These are phyloP conservation scores for Melanerpes formicivorus DNA, from an alignment of 2,113 vertebrate genomes.

Conservation along the genomic window DNA sequence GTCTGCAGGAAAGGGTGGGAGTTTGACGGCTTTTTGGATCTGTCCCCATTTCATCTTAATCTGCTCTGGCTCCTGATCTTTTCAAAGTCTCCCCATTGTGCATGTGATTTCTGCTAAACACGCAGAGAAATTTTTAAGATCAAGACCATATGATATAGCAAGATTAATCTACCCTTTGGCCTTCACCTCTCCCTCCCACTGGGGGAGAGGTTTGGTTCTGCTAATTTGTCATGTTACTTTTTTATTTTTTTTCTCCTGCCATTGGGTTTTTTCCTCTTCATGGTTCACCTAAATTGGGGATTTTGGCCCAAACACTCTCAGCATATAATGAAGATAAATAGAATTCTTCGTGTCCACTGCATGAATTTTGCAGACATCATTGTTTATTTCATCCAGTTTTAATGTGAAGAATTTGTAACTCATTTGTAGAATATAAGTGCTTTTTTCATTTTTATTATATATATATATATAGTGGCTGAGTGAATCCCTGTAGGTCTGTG, in stretches of 20 bases:
- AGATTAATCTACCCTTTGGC: conserved; percentile 72
- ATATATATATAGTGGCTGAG: conserved; percentile 4
- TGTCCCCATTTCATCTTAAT: conserved; percentile 62
- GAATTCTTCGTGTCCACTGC: conserved; percentile 36
- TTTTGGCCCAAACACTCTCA: conserved; percentile 55
- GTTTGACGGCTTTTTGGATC: conserved; percentile 64
- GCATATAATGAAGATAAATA: conserved; percentile 64
- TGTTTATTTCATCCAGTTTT: conserved; percentile 56
- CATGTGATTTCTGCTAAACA: conserved; percentile 60
- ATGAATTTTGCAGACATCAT: conserved; percentile 39
- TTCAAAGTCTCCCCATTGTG: conserved; percentile 57
- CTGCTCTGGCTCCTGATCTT: conserved; percentile 53
- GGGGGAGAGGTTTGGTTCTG: conserved; percentile 58
- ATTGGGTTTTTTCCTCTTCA: conserved; percentile 39
- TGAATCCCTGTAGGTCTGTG: conserved; percentile 63
- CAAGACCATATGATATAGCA: conserved; percentile 67
- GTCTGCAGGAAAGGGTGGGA: conserved; percentile 67
- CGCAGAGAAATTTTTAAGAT: conserved; percentile 59
- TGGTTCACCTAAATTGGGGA: conserved; percentile 54
- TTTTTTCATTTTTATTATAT: conserved; percentile 52
- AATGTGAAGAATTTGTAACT: conserved; percentile 59
- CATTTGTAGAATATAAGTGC: conserved; percentile 50
- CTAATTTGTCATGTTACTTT: conserved; percentile 67
- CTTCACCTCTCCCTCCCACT: conserved; percentile 64
- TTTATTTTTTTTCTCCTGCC: background rate